Evolutionary conservation across 64 coral and sea anemone genomes (phyloP).

Genomic region (Exaiptasia diaphana): DNA sequence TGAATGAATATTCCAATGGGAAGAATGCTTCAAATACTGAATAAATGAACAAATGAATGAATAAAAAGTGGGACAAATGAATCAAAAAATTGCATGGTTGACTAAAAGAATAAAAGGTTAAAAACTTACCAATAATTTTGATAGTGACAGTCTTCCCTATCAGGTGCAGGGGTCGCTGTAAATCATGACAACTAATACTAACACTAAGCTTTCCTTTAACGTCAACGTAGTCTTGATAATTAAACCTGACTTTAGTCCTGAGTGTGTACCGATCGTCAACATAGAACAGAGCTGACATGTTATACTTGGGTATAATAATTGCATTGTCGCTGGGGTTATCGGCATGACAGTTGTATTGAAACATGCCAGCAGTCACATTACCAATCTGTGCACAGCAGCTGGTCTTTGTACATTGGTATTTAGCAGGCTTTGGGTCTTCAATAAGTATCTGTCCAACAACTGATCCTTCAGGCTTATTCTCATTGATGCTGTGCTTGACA

Average conservation of each 20-base stretch:
- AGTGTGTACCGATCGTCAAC: slow-evolving; percentile 2
- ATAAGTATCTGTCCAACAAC: slow-evolving; percentile 38
- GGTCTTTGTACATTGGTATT: slow-evolving; percentile 12
- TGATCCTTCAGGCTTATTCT: slow-evolving; percentile 18
- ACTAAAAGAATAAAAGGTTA: too few relatives aligned
- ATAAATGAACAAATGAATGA: too few relatives aligned
- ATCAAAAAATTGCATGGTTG: too few relatives aligned
- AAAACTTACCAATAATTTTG: slow-evolving; percentile 12
- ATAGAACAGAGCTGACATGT: slow-evolving; percentile 4
- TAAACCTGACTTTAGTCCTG: neutral
- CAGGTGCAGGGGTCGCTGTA: slow-evolving; percentile 24
- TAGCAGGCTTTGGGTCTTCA: slow-evolving; percentile 34
- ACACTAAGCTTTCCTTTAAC: slow-evolving; percentile 10
- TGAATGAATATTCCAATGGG: too few relatives aligned
- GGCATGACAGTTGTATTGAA: slow-evolving; percentile 14
- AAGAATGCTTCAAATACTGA: too few relatives aligned
- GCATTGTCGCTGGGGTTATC: neutral
- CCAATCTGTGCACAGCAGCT: slow-evolving; percentile 6
- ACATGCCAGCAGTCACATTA: neutral
- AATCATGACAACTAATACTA: slow-evolving; percentile 34
- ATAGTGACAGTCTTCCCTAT: slow-evolving; percentile 25
- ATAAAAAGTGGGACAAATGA: too few relatives aligned
- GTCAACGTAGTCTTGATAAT: neutral
- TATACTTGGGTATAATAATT: neutral
- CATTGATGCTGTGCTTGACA: neutral